phyloP scores from a whole-genome alignment of 2,113 vertebrate genomes.

The Orthochromis malagaraziensis region DNA sequence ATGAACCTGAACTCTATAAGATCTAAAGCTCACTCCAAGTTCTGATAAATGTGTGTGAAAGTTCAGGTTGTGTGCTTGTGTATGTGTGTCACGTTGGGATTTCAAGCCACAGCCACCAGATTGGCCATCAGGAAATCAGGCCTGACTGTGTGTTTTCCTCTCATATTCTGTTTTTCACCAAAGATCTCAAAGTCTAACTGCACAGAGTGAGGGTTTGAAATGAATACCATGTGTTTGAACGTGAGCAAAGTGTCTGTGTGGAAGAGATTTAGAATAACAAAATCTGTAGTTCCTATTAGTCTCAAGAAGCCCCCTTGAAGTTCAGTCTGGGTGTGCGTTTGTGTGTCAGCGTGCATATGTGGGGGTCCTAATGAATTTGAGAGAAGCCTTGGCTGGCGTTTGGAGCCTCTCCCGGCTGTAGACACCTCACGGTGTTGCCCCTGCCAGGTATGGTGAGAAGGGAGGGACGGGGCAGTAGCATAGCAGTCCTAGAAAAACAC shows the following conservation, averaged over 20 bases:
- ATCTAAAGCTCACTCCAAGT: not conserved
- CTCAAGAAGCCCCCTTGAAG: conserved; percentile 47
- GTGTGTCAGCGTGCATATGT: not conserved
- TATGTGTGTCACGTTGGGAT: conserved; percentile 25
- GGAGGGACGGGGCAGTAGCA: conserved; percentile 22
- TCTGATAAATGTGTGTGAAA: conserved; percentile 47
- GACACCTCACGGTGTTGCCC: conserved; percentile 28
- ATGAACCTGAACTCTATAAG: not conserved
- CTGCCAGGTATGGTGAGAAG: conserved; percentile 26
- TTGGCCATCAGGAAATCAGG: conserved; percentile 63
- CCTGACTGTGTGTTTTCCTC: conserved; percentile 64
- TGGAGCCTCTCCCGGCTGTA: conserved; percentile 21
- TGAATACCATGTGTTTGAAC: conserved; percentile 69
- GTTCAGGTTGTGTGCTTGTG: conserved; percentile 22
- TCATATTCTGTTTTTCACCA: conserved; percentile 65
- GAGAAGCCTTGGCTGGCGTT: conserved; percentile 32
- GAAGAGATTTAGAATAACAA: conserved; percentile 63
- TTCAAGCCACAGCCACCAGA: conserved; percentile 43
- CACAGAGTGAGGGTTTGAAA: conserved; percentile 53
- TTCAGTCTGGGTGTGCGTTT: not conserved
- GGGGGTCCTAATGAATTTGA: conserved; percentile 51
- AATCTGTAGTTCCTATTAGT: conserved; percentile 70
- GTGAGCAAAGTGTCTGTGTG: conserved; percentile 40
- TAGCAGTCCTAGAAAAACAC: conserved; percentile 54
- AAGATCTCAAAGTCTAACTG: conserved; percentile 52